Base-by-base conservation (phyloP, 2,113 vertebrate species). In the Ceyx margarethae region DNA sequence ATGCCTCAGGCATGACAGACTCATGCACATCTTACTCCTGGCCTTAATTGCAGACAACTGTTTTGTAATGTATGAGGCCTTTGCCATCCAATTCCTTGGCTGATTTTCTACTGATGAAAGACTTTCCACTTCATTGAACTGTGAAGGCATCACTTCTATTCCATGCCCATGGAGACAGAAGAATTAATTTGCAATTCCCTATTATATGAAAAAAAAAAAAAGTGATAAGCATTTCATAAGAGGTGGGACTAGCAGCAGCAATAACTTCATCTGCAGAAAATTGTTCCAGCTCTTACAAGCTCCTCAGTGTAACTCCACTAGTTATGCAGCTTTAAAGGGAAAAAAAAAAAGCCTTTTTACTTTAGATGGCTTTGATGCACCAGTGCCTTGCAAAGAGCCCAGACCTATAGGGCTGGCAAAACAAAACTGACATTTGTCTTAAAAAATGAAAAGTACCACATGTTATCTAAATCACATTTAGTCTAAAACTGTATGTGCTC, bases 51-150 rank as follows among this genome's bases (percentile, higher is more conserved):
- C 91, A 96, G 92, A 93, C 85, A 94, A 96, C 81, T 94, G 81
- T 93, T 92, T 95, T 81, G 81, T 77, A 91, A 92, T 89, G 84
- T 89, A 92, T 91, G 68, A 95, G 57, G 68, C 31, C 35, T 92
- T 89, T 92, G 87, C 43, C 68, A 94, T 93, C 56, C 87, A 94
- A 68, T 92, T 95, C 91, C 68, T 95, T 89, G 75, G 79, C 22
- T 95, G 92, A 79, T 93, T 96, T 95, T 92, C 72, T 75, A 74
- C 84, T 82, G 86, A 96, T 93, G 84, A 96, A 95, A 93, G 87
- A 81, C 83, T 93, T 97, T 95, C 89, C 93, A 96, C 88, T 96
- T 92, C 81, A 33, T 6, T 96, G 95, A 95, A 82, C 90, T 95
- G 88, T 94, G 94, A 96, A 96, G 91, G 76, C 57, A 90, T 83